These are phyloP conservation scores for Propithecus coquereli DNA, from an alignment of 2,113 vertebrate genomes.

Conservation along the genomic window DNA sequence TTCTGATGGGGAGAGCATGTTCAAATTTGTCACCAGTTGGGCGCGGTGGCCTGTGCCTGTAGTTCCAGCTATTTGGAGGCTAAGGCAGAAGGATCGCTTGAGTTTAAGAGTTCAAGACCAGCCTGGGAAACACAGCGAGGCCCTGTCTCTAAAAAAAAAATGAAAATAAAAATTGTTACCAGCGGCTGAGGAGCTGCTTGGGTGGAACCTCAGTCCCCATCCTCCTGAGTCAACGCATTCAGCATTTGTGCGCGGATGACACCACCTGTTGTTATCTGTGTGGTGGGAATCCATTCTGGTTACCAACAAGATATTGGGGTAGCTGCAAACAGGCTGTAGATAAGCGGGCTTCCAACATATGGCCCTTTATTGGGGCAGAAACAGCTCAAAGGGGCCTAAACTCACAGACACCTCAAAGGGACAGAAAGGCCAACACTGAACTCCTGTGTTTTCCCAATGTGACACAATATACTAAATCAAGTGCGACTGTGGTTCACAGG, in stretches of 20 bases:
- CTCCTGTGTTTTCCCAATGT: not conserved
- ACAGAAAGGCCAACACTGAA: not conserved
- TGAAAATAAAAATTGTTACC: not conserved
- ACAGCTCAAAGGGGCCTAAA: not conserved
- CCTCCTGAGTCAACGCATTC: not conserved
- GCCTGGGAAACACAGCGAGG: too few relatives aligned
- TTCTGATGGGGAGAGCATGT: not conserved
- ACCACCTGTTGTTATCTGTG: too few relatives aligned
- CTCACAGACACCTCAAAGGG: not conserved
- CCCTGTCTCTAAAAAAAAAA: too few relatives aligned
- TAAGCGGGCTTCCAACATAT: not conserved
- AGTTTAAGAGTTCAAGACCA: too few relatives aligned
- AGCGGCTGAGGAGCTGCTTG: too few relatives aligned
- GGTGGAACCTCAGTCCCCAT: not conserved
- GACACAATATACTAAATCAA: not conserved
- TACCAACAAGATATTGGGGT: rapidly evolving
- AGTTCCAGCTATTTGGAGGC: too few relatives aligned
- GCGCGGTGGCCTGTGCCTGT: too few relatives aligned
- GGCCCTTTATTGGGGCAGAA: not conserved
- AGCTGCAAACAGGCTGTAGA: not conserved
- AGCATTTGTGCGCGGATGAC: not conserved
- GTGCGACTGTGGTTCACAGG: rapidly evolving
- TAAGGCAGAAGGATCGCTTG: too few relatives aligned
- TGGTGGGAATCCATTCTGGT: not conserved
- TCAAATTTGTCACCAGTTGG: not conserved